Base-by-base conservation (phyloP, 2,888 invertebrate species). In the Plagodis pulveraria region DNA sequence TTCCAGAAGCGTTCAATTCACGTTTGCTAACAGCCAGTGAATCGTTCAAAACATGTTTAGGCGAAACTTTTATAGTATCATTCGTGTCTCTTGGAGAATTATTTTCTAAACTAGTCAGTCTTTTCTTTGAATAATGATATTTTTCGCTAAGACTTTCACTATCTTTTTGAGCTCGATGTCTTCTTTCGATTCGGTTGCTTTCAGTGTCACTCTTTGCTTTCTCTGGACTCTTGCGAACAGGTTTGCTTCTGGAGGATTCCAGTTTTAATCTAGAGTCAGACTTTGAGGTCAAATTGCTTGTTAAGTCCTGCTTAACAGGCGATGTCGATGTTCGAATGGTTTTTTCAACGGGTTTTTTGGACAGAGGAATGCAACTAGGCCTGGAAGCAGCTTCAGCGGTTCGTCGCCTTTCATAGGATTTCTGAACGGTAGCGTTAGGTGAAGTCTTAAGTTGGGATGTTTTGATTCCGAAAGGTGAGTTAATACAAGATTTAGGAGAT, bases 81-180 rank as follows among this genome's bases (percentile, higher is more conserved):
- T 81, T 87, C 76, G 78, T 81, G 78, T 86, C 82, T 84, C 80
- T 89, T 73, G 85, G 77, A 84, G 86, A 90, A 85, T 83, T 89
- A 83, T 88, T 84, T 75, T 85, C 91, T 92, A 92, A 86, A 85
- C 91, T 92, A 92, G 88, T 92, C 92, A 92, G 92, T 92, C 92
- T 92, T 92, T 91, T 91, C 84, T 91, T 92, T 84, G 87, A 89
- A 90, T 89, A 80, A 85, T 90, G 89, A 91, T 90, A 89, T 89
- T 90, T 92, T 86, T 89, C 91, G 78, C 83, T 91, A 85, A 84
- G 84, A 87, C 83, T 87, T 86, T 89, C 89, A 84, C 80, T 87
- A 83, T 87, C 85, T 69, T 89, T 92, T 88, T 91, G 91, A 89
- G 88, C 87, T 86, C 89, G 87, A 78, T 87, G 82, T 85, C 81